Base-by-base conservation (phyloP, 2,888 invertebrate species). In the Aromia moschata region DNA sequence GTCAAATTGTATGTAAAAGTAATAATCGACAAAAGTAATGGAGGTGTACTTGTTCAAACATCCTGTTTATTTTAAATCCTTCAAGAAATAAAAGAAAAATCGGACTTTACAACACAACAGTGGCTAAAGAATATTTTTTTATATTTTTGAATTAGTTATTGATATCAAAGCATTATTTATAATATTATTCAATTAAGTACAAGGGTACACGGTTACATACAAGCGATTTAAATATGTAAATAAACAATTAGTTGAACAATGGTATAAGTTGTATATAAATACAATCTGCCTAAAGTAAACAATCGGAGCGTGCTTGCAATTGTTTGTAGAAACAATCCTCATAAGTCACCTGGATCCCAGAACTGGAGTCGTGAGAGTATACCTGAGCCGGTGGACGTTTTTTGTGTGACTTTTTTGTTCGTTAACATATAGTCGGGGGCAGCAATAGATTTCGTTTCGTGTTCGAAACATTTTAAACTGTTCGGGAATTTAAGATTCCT, bases 381-480 rank as follows among this genome's bases (percentile, higher is more conserved):
- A 68, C 68, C 68, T 68, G 68, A 62, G 59, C 57, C 62, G 74
- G 75, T 76, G 76, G 77, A 78, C 77, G 76, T 75, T 78, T 77
- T 76, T 77, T 65, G 70, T 73, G 69, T 64, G 69, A 65, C 69
- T 73, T 74, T 74, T 72, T 72, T 69, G 65, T 72, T 59, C 70
- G 65, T 70, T 74, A 79, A 79, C 75, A 70, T 78, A 79, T 77
- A 72, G 79, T 70, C 73, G 64, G 73, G 72, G 75, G 72, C 68
- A 71, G 78, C 76, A 79, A 79, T 80, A 80, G 79, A 79, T 80
- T 79, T 78, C 71, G 76, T 79, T 77, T 77, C 78, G 79, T 79
- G 79, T 79, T 77, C 78, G 70, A 77, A 79, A 79, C 79, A 79
- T 79, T 80, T 79, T 77, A 78, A 79, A 79, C 78, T 76, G 78